A percentile compares a stretch with the other conserved stretches of the same genome.
Evolutionary conservation across 2,888 invertebrate genomes (phyloP).

Genomic region (Rotaria macrura): DNA sequence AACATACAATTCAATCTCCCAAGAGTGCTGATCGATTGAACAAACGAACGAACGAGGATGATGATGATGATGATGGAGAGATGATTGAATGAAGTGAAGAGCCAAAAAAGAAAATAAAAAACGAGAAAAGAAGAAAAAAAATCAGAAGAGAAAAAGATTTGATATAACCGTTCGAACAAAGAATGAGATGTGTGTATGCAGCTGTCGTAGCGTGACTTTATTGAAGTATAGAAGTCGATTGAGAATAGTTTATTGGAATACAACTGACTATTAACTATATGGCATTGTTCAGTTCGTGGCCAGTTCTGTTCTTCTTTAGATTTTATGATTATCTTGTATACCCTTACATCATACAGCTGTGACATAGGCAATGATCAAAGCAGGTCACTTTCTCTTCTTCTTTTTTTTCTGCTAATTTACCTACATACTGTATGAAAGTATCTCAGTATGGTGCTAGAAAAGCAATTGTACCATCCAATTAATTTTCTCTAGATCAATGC

Average conservation of each 20-base stretch:
- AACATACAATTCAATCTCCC: not conserved
- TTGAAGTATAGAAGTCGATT: not conserved
- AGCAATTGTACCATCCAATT: not conserved
- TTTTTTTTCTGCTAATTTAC: not conserved
- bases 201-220: not conserved
- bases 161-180: not conserved
- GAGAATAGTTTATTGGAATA: not conserved
- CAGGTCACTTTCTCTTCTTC: not conserved
- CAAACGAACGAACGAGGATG: not conserved
- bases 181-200: not conserved
- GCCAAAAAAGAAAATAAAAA: not conserved
- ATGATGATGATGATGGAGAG: not conserved
- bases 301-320: not conserved
- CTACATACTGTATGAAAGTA: not conserved
- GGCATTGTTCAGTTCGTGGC: not conserved
- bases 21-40: not conserved
- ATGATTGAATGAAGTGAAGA: not conserved
- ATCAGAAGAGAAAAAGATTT: not conserved
- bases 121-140: not conserved
- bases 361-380: not conserved
- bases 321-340: not conserved
- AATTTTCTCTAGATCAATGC: not conserved
- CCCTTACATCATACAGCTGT: constrained; percentile 2
- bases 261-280: not conserved
- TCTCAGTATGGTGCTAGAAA: not conserved